phyloP scores from a whole-genome alignment of 2,888 invertebrate genomes.

The Antheraea assamensis region DNA sequence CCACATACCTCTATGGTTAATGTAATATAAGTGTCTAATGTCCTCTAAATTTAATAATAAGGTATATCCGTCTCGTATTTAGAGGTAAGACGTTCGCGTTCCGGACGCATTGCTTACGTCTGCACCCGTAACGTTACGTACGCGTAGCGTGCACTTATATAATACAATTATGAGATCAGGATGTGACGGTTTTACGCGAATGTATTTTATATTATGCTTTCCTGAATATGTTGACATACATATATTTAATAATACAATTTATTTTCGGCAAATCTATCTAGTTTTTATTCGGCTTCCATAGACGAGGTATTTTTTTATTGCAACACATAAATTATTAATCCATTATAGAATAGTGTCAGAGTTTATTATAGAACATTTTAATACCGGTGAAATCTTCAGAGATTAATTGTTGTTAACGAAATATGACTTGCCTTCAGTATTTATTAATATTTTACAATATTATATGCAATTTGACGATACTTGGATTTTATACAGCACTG shows the following conservation, averaged over 20 bases:
- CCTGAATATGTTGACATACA: background rate
- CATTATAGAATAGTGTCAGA: background rate
- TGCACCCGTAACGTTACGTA: conserved; percentile 4
- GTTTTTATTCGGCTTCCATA: background rate
- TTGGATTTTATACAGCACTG: background rate
- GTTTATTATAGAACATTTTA: background rate
- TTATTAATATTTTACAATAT: background rate
- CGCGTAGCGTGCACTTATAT: background rate
- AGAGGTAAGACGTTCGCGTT: conserved; percentile 60
- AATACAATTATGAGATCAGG: background rate
- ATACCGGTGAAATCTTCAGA: background rate
- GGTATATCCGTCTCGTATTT: conserved; percentile 76
- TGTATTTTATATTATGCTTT: background rate
- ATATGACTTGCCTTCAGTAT: background rate
- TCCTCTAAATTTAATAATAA: conserved; percentile 66
- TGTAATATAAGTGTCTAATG: conserved; percentile 76
- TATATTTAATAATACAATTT: background rate
- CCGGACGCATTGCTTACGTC: conserved; percentile 35
- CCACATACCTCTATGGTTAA: conserved; percentile 65
- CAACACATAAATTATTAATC: background rate
- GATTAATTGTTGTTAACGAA: background rate
- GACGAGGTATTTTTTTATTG: background rate
- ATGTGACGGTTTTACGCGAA: background rate
- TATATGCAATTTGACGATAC: background rate
- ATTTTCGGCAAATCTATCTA: background rate